These are phyloP conservation scores for Drosophila formosana DNA, from an alignment of 2,888 invertebrate species.

Conservation along the genomic window DNA sequence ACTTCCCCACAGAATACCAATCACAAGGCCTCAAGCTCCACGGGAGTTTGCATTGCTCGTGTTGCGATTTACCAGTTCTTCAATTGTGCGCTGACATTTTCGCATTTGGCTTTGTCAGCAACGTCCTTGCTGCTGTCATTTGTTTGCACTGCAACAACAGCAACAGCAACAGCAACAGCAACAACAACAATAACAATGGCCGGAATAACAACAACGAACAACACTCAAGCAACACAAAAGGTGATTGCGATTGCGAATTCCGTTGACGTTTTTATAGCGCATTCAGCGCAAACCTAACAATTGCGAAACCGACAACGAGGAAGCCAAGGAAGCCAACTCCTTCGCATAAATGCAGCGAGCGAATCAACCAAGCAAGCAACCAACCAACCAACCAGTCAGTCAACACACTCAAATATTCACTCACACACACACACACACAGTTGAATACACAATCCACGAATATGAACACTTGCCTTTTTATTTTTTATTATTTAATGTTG, in stretches of 20 bases:
- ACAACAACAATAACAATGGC: conserved; percentile 24
- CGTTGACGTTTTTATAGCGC: conserved; percentile 76
- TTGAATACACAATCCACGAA: conserved; percentile 32
- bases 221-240: conserved; percentile 76
- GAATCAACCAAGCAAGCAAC: conserved; percentile 14
- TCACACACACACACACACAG: conserved; percentile 15
- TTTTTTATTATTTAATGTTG: conserved; percentile 28
- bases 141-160: conserved; percentile 66
- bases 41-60: not conserved
- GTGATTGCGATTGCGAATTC: conserved; percentile 81
- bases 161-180: conserved; percentile 20
- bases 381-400: conserved; percentile 29
- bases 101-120: conserved; percentile 79
- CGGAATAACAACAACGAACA: conserved; percentile 30
- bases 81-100: conserved; percentile 74
- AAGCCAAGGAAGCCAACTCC: conserved; percentile 58
- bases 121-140: conserved; percentile 80
- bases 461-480: conserved; percentile 56
- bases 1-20: not conserved
- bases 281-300: conserved; percentile 72
- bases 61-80: conserved; percentile 17
- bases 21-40: not conserved
- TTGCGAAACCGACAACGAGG: conserved; percentile 56
- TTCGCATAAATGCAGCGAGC: conserved; percentile 49
- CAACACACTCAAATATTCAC: conserved; percentile 11